Conservation (phyloP, 2,888 invertebrate genomes). For the Rosalia funebris region DNA sequence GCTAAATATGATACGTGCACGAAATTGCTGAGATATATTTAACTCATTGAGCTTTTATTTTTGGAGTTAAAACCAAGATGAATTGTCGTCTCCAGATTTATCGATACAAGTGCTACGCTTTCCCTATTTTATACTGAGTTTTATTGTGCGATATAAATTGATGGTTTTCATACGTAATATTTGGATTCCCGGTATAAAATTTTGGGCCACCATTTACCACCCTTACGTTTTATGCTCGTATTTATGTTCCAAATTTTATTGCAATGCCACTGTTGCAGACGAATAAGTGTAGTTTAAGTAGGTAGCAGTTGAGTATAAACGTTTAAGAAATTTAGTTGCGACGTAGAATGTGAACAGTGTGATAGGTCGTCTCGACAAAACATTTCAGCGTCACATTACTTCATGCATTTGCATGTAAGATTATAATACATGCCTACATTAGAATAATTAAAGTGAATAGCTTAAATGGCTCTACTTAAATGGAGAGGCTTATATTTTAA, state of each 20-base stretch:
- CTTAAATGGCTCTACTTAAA: slow-evolving; percentile 21
- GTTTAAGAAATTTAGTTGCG: slow-evolving; percentile 13
- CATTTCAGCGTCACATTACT: slow-evolving; percentile 20
- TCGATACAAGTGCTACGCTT: background rate
- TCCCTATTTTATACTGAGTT: background rate
- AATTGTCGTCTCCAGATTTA: background rate
- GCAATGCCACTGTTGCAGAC: slow-evolving; percentile 8
- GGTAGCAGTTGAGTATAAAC: slow-evolving; percentile 7
- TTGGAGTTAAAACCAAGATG: slow-evolving; percentile 3
- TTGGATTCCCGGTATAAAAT: background rate
- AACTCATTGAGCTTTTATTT: no score
- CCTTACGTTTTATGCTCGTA: slow-evolving; percentile 9
- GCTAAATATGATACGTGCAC: background rate
- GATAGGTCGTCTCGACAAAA: slow-evolving; percentile 25
- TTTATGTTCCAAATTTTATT: slow-evolving; percentile 7
- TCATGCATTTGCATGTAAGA: slow-evolving; percentile 19
- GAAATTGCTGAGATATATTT: background rate
- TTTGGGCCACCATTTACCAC: background rate
- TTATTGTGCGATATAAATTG: slow-evolving; percentile 7
- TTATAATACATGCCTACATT: slow-evolving; percentile 27
- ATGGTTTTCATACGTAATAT: background rate
- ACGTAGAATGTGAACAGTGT: slow-evolving; percentile 20
- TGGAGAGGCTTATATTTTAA: slow-evolving; percentile 23
- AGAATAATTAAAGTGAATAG: slow-evolving; percentile 26
- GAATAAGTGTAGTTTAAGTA: slow-evolving; percentile 10